phyloP scores from a whole-genome alignment of 2,113 vertebrate species.

The Antigone vipio region DNA sequence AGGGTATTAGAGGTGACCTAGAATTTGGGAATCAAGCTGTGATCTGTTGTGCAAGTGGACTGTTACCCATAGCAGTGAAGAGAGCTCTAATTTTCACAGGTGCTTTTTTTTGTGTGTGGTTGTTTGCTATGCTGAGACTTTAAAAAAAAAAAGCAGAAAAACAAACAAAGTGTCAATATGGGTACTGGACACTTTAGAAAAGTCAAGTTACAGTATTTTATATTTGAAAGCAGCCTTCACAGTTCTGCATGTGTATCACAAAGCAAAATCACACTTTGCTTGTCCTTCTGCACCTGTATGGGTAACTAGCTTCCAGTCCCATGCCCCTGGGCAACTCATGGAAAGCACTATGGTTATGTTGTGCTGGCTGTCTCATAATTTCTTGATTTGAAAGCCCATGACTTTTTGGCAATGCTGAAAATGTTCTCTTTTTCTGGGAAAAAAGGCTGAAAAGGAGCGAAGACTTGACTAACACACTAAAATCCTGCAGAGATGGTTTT shows the following conservation, averaged over 20 bases:
- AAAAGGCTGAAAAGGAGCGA: background rate
- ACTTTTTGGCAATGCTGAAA: background rate
- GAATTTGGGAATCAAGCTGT: slow-evolving; percentile 24
- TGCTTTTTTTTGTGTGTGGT: background rate
- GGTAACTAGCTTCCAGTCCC: background rate
- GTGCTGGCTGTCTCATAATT: background rate
- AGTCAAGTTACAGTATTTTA: background rate
- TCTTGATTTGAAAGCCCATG: background rate
- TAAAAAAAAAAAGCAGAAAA: too few relatives aligned
- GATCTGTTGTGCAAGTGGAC: background rate
- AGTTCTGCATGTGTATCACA: background rate
- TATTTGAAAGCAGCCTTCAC: background rate
- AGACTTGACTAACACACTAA: background rate
- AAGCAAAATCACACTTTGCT: background rate
- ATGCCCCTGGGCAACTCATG: background rate
- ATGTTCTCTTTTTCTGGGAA: background rate
- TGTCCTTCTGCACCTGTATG: background rate
- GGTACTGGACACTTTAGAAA: background rate
- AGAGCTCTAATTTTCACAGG: background rate
- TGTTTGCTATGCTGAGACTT: too few relatives aligned
- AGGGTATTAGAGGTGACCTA: slow-evolving; percentile 20
- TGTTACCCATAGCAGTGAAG: background rate
- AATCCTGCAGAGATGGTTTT: background rate
- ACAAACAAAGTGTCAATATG: background rate
- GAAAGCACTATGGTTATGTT: background rate